Conservation (phyloP, 2,113 vertebrate species). For the Alectura lathami region DNA sequence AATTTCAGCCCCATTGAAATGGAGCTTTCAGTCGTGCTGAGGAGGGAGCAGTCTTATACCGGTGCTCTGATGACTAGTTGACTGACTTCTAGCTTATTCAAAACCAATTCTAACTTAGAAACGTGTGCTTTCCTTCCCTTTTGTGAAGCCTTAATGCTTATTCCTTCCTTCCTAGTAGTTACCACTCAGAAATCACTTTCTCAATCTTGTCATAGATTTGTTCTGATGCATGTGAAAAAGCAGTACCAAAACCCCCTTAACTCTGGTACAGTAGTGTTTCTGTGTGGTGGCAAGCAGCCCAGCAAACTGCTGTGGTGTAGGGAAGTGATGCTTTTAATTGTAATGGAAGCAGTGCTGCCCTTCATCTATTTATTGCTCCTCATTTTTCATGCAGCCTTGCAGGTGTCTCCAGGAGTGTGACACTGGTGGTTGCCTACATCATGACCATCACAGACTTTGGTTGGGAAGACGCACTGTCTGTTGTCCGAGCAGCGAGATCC, state of each 20-base stretch:
- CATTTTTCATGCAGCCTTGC: constrained; percentile 81
- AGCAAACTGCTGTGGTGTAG: not conserved
- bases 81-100: not conserved
- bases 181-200: not conserved
- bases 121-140: not conserved
- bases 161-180: not conserved
- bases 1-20: not conserved
- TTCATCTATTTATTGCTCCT: not conserved
- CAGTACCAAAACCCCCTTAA: not conserved
- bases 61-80: not conserved
- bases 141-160: not conserved
- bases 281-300: not conserved
- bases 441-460: constrained; percentile 93
- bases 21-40: not conserved
- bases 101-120: not conserved
- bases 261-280: not conserved
- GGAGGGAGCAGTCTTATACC: not conserved
- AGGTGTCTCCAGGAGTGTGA: constrained; percentile 94
- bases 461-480: constrained; percentile 90
- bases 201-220: not conserved
- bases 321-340: not conserved
- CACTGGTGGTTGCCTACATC: constrained; percentile 92
- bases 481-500: constrained; percentile 85
- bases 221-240: not conserved
- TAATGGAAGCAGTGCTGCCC: not conserved